Base-by-base conservation (phyloP, 2,888 invertebrate genomes). In the Patella pellucida region DNA sequence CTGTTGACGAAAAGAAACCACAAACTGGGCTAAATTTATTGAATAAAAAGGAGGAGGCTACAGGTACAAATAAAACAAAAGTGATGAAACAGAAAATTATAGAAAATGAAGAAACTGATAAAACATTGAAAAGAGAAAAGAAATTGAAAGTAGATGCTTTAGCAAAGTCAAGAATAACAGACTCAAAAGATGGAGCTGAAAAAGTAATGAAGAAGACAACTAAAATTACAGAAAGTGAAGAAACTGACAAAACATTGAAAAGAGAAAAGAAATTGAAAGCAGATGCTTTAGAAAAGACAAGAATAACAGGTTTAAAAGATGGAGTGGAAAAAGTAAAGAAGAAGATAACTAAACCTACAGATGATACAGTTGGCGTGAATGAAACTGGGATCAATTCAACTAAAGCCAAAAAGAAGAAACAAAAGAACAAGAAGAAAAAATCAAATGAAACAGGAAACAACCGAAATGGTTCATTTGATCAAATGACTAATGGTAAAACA, bases 301-400 rank as follows among this genome's bases (percentile, higher is more conserved):
- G 19, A 0, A 56, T 71, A 1, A 67, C 15, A n/a, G 52, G 27
- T 23, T 50, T 19, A 71, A 52, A 19, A 15, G 62, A 71, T 68
- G 23, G 41, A 54, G 23, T 69, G 27, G 71, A 73, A 41, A 68
- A 69, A 19, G 23, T 50, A 23, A 69, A 50, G 52, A 31, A 52
- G 16, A 68, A 52, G 15, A 56, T 23, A 23, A 52, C 14, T n/a
- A 72, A 41, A 16, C 68, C 19, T 31, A 50, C 52, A 56, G 27
- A 50, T 69, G 15, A 56, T 72, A 16, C 56, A 68, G 52, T n/a
- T 71, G 68, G 16, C 62, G 31, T 74, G 73, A 69, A 69, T 70
- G 16, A 19, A 72, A 67, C 1, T 41, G 7, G 41, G 41, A 41
- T 41, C 7, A 41, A 41, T 41, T 41, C 41, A 41, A 9, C 41